Conservation (phyloP, 2,797 vertebrate genomes). For the Orestias chungarensis region DNA sequence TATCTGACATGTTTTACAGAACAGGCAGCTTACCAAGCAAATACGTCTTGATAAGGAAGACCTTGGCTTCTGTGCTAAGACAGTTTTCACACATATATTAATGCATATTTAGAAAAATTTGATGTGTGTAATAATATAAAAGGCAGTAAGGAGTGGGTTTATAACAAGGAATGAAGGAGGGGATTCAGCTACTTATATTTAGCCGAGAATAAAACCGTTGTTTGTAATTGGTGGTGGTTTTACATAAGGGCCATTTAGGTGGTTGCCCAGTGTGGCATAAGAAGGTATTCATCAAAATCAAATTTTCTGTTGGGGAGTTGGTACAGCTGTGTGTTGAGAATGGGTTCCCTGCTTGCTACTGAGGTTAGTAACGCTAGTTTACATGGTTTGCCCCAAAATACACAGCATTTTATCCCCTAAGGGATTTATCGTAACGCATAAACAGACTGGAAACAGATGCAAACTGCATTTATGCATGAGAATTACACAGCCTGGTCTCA, state of each 20-base stretch:
- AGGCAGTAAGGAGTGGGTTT: neutral
- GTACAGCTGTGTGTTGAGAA: neutral
- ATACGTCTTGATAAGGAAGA: no score
- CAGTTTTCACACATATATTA: neutral
- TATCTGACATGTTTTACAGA: no score
- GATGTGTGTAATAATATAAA: neutral
- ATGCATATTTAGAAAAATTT: neutral
- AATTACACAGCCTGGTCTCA: conserved; percentile 93
- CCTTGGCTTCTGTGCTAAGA: neutral
- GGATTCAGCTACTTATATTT: neutral
- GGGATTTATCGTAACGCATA: no score
- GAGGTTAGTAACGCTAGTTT: no score
- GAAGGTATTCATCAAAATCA: neutral
- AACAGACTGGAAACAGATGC: conserved; percentile 94
- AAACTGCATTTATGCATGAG: conserved; percentile 97
- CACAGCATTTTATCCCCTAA: no score
- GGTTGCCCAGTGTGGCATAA: neutral
- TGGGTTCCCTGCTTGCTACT: neutral
- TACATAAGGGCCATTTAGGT: neutral
- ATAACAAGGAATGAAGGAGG: neutral
- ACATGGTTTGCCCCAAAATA: no score
- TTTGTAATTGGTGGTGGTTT: neutral
- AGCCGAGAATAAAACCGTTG: neutral
- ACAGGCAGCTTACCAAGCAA: no score
- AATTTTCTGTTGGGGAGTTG: neutral